A percentile compares a stretch with the other conserved stretches of the same genome.
These are phyloP conservation scores for Eospalax fontanierii DNA, from an alignment of 2,797 vertebrate species.

Conservation along the genomic window DNA sequence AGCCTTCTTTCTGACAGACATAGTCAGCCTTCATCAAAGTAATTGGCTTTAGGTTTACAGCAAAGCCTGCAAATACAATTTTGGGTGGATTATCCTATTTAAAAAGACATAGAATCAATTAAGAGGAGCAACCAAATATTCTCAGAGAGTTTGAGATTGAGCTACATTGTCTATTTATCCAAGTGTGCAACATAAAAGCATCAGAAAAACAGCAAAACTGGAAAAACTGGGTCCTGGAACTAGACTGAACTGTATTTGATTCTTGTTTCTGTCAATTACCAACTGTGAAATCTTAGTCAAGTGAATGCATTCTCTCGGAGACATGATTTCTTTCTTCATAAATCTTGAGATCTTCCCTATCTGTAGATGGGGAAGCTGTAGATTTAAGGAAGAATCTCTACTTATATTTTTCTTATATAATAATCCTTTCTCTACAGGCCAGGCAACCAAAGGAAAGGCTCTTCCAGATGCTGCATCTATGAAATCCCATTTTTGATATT, in stretches of 20 bases:
- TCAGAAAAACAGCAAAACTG: conserved; percentile 4
- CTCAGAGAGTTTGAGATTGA: conserved; percentile 8
- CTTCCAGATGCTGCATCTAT: not conserved
- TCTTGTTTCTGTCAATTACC: conserved; percentile 16
- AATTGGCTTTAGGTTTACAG: conserved; percentile 3
- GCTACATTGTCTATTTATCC: not conserved
- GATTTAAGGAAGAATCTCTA: not conserved
- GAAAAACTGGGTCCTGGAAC: not conserved
- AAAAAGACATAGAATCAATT: conserved; percentile 20
- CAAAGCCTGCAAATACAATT: conserved; percentile 10
- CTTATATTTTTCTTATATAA: not conserved
- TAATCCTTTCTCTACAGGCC: not conserved
- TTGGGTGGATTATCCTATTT: conserved; percentile 30
- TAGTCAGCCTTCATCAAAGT: conserved; percentile 6
- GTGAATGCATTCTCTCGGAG: not conserved
- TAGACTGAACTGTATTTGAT: conserved; percentile 16
- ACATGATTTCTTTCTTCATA: not conserved
- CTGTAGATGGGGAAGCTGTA: not conserved
- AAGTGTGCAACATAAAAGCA: not conserved
- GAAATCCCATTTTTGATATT: not conserved
- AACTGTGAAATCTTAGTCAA: not conserved
- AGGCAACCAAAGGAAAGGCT: not conserved
- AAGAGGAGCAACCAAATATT: conserved; percentile 1
- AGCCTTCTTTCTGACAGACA: not conserved
- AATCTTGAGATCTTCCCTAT: conserved; percentile 14